These are phyloP conservation scores for Rhagologus leucostigma DNA, from an alignment of 2,113 vertebrate genomes.

Conservation along the genomic window DNA sequence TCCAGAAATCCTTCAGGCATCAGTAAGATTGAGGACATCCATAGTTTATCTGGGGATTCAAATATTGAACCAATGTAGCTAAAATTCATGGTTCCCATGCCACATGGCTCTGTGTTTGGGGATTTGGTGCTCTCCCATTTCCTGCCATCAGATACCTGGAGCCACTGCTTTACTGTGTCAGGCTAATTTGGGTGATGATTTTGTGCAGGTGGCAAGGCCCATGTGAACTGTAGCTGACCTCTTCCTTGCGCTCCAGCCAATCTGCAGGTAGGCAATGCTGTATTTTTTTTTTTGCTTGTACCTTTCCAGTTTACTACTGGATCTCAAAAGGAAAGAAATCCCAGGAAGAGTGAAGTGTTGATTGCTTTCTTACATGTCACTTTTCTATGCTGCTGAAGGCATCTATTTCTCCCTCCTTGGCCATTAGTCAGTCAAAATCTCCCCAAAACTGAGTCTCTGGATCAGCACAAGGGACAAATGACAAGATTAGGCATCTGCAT, in stretches of 20 bases:
- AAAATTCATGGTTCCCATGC: background rate
- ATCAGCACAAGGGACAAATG: background rate
- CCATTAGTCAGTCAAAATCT: background rate
- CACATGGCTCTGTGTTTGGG: background rate
- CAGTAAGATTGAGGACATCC: background rate
- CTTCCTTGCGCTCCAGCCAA: background rate
- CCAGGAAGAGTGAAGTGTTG: background rate
- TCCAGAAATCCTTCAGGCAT: conserved; percentile 14
- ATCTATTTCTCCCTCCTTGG: background rate
- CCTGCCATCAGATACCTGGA: background rate
- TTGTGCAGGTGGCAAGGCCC: background rate
- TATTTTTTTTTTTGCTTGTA: background rate
- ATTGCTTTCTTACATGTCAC: background rate
- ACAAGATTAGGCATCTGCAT: background rate
- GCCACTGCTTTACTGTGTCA: background rate
- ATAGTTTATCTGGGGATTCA: background rate
- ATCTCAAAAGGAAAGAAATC: background rate
- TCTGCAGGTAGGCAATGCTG: background rate
- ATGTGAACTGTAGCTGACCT: background rate
- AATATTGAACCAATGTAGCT: background rate
- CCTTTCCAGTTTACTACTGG: background rate
- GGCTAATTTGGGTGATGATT: background rate
- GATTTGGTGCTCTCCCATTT: background rate
- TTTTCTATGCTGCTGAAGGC: background rate
- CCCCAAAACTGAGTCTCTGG: background rate